Percentiles rank a stretch among this genome's conserved stretches.
These are phyloP conservation scores for Archilochus colubris DNA, from an alignment of 2,113 vertebrate genomes.

Conservation along the genomic window DNA sequence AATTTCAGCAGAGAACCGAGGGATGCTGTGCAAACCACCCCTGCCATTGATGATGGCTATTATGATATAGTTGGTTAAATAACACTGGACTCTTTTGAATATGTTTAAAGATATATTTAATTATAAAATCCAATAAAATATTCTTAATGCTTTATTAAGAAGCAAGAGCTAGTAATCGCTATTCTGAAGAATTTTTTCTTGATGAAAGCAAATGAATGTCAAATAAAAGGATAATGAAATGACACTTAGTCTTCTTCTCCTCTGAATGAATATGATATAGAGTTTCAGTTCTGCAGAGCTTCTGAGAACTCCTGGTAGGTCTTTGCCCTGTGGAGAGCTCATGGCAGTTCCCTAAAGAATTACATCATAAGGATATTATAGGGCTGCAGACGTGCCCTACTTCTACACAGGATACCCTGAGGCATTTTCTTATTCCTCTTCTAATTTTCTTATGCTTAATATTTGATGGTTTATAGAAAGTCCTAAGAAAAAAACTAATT, in stretches of 20 bases:
- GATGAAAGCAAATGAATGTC: conserved; percentile 30
- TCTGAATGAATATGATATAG: neutral
- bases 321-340: neutral
- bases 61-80: neutral
- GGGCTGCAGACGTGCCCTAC: conserved; percentile 5
- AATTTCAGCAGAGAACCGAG: neutral
- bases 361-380: neutral
- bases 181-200: conserved; percentile 8
- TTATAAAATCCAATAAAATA: conserved; percentile 36
- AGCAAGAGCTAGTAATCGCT: neutral
- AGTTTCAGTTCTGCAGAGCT: neutral
- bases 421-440: neutral
- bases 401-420: neutral
- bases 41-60: neutral
- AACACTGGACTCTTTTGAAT: neutral
- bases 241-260: neutral
- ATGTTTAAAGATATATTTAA: conserved; percentile 37
- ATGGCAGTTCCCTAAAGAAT: neutral
- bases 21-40: neutral
- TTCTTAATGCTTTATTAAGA: conserved; percentile 24
- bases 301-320: neutral
- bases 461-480: neutral
- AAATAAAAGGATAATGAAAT: conserved; percentile 43
- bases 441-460: neutral
- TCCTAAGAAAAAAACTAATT: neutral